phyloP scores from a whole-genome alignment of 2,113 vertebrate genomes.

The Triplophysa rosa region DNA sequence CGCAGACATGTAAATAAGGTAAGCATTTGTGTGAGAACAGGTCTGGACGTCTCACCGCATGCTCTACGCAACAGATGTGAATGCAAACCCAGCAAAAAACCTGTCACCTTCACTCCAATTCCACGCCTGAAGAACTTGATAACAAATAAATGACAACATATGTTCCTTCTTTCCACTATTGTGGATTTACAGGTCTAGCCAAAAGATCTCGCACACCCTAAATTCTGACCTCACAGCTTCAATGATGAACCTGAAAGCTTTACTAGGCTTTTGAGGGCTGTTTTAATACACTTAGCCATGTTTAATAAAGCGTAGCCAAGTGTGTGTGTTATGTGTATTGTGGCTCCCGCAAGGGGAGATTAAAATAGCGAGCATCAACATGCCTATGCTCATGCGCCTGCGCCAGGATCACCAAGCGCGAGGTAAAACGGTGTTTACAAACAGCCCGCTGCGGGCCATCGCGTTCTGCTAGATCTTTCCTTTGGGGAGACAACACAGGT shows the following conservation, averaged over 20 bases:
- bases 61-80: constrained; percentile 75
- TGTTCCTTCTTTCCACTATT: not conserved
- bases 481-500: not conserved
- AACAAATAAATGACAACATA: constrained; percentile 17
- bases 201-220: not conserved
- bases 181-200: not conserved
- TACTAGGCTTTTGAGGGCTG: constrained; percentile 7
- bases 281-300: constrained; percentile 25
- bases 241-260: not conserved
- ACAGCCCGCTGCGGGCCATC: not conserved
- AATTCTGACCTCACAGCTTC: constrained; percentile 3
- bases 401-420: not conserved
- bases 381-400: not conserved
- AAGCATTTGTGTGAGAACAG: not conserved
- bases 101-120: not conserved
- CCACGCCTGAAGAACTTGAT: not conserved
- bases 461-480: not conserved
- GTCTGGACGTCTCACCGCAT: constrained; percentile 14
- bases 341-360: constrained; percentile 31
- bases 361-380: constrained; percentile 12
- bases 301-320: constrained; percentile 45
- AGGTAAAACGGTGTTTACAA: constrained; percentile 17
- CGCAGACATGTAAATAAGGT: not conserved
- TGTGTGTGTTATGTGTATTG: not conserved
- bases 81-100: constrained; percentile 55